Conservation (phyloP, 2,797 vertebrate genomes). For the Rhynchonycteris naso region DNA sequence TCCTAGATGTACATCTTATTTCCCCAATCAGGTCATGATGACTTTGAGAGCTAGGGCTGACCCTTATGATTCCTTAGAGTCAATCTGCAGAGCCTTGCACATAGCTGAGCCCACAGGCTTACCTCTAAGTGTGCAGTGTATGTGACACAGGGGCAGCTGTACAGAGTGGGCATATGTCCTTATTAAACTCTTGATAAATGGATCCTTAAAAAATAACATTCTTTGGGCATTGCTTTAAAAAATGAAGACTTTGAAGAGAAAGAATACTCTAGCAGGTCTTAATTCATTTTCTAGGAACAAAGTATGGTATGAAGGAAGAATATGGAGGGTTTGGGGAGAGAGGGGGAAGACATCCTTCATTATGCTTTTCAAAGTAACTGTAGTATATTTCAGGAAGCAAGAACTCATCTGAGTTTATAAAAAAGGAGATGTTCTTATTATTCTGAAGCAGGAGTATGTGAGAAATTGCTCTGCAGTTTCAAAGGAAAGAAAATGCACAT, state of each 20-base stretch:
- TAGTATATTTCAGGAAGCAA: constrained; percentile 41
- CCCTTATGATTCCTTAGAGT: background rate
- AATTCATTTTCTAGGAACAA: background rate
- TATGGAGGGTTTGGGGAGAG: background rate
- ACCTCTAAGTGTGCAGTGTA: background rate
- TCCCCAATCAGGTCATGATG: background rate
- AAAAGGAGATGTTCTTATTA: constrained; percentile 9
- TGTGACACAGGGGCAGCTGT: background rate
- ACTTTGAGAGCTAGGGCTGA: background rate
- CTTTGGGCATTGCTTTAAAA: background rate
- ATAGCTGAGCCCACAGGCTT: background rate
- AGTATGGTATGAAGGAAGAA: background rate
- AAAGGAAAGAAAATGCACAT: constrained; percentile 68
- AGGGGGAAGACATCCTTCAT: background rate
- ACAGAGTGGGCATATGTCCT: background rate
- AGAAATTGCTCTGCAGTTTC: constrained; percentile 69
- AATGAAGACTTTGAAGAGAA: background rate
- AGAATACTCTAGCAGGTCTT: background rate
- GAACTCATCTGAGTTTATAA: constrained; percentile 55
- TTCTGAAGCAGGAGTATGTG: constrained; percentile 67
- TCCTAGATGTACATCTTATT: background rate
- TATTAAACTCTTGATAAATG: background rate
- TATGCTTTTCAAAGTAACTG: constrained; percentile 45
- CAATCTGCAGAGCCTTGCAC: background rate
- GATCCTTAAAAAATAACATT: background rate